Base-by-base conservation (phyloP, 2,888 invertebrate species). In the Pyrrhia umbra region DNA sequence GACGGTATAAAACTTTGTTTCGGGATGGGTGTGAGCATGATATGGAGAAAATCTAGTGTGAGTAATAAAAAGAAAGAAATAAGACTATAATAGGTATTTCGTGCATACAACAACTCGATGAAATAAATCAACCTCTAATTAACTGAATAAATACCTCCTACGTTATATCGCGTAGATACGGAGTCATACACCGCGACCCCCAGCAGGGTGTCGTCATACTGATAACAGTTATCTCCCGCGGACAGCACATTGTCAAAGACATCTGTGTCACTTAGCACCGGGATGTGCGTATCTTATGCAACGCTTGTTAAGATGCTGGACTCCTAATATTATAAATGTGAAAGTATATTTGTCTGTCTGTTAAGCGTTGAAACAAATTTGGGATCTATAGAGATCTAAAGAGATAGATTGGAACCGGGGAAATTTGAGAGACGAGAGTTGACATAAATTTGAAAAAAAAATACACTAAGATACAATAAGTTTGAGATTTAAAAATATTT, bases 181-280 rank as follows among this genome's bases (percentile, higher is more conserved):
- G 16, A 39, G 37, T 25, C 37, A 23, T 6, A 37, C 39, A 40
- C 18, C 57, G 49, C 85, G 86, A 85, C 85, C 86, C 86, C 86
- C 86, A 84, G 84, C 80, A 76, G 77, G 65, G 77, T 61, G 66
- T 67, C 74, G 65, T 77, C 71, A 71, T 60, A 56, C 66, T 59
- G 78, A 79, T 79, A 79, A 43, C 56, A 42, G 42, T 62, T 79
- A 79, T 77, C 77, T 46, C 20, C 21, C 10, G 64, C 42, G 56
- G 30, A 52, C 43, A 21, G 54, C 45, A 70, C 60, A 68, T 72
- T 74, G 59, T 74, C 68, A 58, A 66, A 69, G 66, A 74, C 66
- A 51, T 71, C 49, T 57, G 52, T 71, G 75, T 69, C 69, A 62
- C 30, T 47, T 18, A 51, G 9, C 47, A 56, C 39, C n/a, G 52